These are phyloP conservation scores for Gallinago solitaria DNA, from an alignment of 2,797 vertebrate species.

Conservation along the genomic window DNA sequence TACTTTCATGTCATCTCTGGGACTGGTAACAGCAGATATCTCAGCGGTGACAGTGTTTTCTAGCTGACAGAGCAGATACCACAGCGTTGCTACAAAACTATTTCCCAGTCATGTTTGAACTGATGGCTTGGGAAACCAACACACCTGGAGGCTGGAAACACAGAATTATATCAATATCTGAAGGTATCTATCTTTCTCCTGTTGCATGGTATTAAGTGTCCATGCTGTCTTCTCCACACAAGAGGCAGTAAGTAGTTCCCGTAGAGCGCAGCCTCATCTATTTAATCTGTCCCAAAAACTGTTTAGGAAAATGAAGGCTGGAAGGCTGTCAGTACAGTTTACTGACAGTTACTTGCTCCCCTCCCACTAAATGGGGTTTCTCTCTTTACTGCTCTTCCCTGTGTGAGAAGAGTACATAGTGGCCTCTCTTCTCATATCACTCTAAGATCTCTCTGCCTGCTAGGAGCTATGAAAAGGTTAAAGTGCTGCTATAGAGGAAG, in stretches of 20 bases:
- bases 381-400: neutral
- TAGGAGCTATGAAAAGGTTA: neutral
- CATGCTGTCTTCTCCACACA: neutral
- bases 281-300: neutral
- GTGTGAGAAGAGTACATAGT: neutral
- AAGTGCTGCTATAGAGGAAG: neutral
- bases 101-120: neutral
- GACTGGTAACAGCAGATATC: neutral
- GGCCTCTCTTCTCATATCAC: neutral
- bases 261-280: accelerated
- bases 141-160: neutral
- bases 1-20: neutral
- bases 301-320: neutral
- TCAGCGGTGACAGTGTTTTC: neutral
- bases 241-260: neutral
- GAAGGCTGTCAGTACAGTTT: neutral
- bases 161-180: neutral
- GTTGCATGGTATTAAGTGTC: neutral
- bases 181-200: neutral
- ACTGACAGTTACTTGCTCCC: neutral
- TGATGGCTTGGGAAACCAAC: neutral
- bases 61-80: neutral
- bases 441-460: neutral
- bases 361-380: neutral
- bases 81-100: neutral